Conservation (phyloP, 2,888 invertebrate genomes). For the Hofmannophila pseudospretella region DNA sequence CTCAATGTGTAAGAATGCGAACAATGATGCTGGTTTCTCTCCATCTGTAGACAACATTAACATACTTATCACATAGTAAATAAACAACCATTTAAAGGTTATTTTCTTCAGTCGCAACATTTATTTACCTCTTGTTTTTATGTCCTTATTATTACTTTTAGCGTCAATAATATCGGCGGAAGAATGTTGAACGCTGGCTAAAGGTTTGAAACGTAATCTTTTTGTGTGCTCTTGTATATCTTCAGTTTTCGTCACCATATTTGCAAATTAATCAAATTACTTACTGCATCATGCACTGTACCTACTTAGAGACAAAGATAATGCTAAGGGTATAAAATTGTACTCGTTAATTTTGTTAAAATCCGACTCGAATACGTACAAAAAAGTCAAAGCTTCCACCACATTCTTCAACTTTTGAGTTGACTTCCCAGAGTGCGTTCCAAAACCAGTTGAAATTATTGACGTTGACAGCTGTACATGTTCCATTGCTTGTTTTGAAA, state of each 20-base stretch:
- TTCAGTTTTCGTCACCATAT: constrained; percentile 56
- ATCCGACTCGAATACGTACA: no score
- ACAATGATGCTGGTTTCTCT: constrained; percentile 65
- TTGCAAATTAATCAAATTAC: constrained; percentile 3
- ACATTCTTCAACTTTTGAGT: no score
- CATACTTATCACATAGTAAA: neutral
- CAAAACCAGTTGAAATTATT: no score
- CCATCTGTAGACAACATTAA: constrained; percentile 41
- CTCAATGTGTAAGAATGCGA: constrained; percentile 89
- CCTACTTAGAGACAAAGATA: no score
- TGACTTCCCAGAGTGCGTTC: no score
- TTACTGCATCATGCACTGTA: neutral
- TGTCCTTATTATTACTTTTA: constrained; percentile 51
- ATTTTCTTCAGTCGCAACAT: no score
- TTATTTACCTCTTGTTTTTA: constrained; percentile 50
- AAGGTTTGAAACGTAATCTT: constrained; percentile 64
- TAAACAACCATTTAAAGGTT: no score
- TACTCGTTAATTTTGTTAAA: no score
- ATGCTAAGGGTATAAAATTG: no score
- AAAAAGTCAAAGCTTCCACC: no score
- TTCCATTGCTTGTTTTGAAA: no score
- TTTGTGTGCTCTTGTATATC: constrained; percentile 61
- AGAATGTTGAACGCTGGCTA: constrained; percentile 50
- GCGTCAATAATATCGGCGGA: constrained; percentile 47
- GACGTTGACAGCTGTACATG: no score